Percentiles rank a stretch among this genome's conserved stretches.
These are phyloP conservation scores for Patella caerulea DNA, from an alignment of 2,888 invertebrate genomes.

Conservation along the genomic window DNA sequence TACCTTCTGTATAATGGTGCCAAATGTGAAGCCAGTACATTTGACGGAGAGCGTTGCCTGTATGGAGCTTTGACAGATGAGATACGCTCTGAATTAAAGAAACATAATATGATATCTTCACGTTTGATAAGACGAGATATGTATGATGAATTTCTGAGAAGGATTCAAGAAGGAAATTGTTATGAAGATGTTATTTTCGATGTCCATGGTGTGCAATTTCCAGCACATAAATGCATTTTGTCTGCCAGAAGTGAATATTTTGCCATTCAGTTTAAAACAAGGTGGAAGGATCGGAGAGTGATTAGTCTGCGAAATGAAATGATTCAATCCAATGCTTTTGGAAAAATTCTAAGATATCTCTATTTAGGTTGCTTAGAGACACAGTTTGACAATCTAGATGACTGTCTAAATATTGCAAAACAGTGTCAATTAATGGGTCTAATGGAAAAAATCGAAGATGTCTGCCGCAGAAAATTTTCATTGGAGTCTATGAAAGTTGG, in stretches of 20 bases:
- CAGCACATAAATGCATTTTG: slow-evolving; percentile 72
- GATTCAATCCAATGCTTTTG: slow-evolving; percentile 70
- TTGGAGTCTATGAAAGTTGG: slow-evolving; percentile 69
- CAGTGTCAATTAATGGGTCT: slow-evolving; percentile 70
- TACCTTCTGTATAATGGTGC: slow-evolving; percentile 74
- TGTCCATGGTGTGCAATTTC: slow-evolving; percentile 69
- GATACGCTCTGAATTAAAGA: slow-evolving; percentile 72
- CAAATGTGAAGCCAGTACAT: slow-evolving; percentile 74
- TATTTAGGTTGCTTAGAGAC: slow-evolving; percentile 71
- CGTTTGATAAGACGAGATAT: slow-evolving; percentile 72
- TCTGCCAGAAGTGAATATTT: slow-evolving; percentile 72
- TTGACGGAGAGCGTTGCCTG: slow-evolving; percentile 75
- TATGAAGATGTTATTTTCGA: slow-evolving; percentile 72
- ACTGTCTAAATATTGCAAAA: slow-evolving; percentile 69
- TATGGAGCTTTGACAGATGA: slow-evolving; percentile 74
- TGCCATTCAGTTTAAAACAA: slow-evolving; percentile 68
- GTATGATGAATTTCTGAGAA: slow-evolving; percentile 74
- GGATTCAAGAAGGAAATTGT: slow-evolving; percentile 61
- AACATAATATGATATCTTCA: slow-evolving; percentile 72
- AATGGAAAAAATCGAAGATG: slow-evolving; percentile 61
- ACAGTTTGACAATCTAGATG: slow-evolving; percentile 68
- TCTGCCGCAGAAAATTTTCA: slow-evolving; percentile 57
- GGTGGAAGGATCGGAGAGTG: slow-evolving; percentile 69
- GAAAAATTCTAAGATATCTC: slow-evolving; percentile 71
- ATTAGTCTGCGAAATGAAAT: slow-evolving; percentile 65